Base-by-base conservation (phyloP, 2,113 vertebrate genomes). In the Corythornis vintsioides region DNA sequence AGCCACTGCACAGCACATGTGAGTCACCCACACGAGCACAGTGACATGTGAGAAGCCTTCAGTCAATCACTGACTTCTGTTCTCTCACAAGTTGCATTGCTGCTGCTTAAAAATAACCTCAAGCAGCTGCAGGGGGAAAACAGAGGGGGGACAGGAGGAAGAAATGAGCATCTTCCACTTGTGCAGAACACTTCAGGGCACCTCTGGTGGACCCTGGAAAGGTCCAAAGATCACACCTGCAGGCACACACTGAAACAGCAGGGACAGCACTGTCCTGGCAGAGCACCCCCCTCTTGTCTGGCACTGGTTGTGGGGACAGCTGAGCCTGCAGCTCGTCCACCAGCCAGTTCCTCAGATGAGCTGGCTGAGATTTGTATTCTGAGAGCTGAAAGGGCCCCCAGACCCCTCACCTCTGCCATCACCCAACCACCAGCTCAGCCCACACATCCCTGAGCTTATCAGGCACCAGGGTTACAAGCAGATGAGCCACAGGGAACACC, bases 1-100 rank as follows among this genome's bases (percentile, higher is more conserved):
- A 14, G 15, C 9, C 31, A 24, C 1, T 0, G 3, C 2, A 4
- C 31, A 86, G 50, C 10, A 4, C 2, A 1, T 0, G 1, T 0
- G 3, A 78, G 15, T 60, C 53, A 48, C 20, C 66, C n/a, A 14
- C n/a, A 15, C 9, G 12, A 87, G 16, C 1, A 61, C 4, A 3
- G 16, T 9, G 18, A 60, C 63, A 72, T 3, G 13, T 43, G 13
- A 86, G 33, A 75, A 47, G 35, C 72, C 22, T 3, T 3, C 7
- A 76, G 53, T 45, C 72, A 69, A 4, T 20, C 74, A 24, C 0
- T 42, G 43, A 61, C 45, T 60, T 61, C 20, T 14, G 14, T 43
- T 42, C 55, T 50, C 43, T 75, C 18, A 56, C 11, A 43, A 56
- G 31, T 13, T 55, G 53, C 66, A 28, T 1, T 55, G 26, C 33